These are phyloP conservation scores for Danio kyathit DNA, from an alignment of 2,797 vertebrate species.

Conservation along the genomic window DNA sequence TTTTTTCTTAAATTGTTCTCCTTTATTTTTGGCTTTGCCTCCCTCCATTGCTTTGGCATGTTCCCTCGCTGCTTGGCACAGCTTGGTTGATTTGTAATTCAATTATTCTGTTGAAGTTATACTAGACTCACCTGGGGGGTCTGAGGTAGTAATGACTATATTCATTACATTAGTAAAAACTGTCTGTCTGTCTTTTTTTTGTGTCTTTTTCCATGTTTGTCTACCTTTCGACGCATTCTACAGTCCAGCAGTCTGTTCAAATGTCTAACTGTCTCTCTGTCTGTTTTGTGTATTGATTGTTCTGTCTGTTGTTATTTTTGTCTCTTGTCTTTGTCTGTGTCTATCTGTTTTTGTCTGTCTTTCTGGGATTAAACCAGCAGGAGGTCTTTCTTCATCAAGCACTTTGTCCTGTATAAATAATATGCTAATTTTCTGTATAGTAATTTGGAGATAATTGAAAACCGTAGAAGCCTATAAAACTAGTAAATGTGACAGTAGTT, in stretches of 20 bases:
- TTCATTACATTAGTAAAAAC: not conserved
- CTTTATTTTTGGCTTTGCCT: constrained; percentile 2
- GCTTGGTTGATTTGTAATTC: constrained; percentile 35
- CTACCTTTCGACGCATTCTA: too few species aligned
- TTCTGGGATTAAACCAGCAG: not conserved
- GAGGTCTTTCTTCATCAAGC: not conserved
- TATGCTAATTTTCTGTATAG: not conserved
- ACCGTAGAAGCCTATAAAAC: not conserved
- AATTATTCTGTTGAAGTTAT: constrained; percentile 38
- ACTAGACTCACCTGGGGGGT: constrained; percentile 12
- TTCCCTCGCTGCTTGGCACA: constrained; percentile 9
- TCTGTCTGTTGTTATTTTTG: too few species aligned
- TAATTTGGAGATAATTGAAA: not conserved
- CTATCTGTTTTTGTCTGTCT: too few species aligned
- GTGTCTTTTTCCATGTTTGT: not conserved
- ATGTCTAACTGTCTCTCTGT: not conserved
- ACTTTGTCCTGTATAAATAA: not conserved
- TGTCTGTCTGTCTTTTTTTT: not conserved
- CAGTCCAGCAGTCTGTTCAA: not conserved
- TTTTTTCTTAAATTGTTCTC: not conserved
- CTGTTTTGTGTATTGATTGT: too few species aligned
- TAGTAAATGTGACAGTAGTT: too few species aligned
- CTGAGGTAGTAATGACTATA: not conserved
- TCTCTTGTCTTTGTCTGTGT: too few species aligned
- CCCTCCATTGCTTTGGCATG: constrained; percentile 13